A percentile compares a stretch with the other conserved stretches of the same genome.
phyloP scores from a whole-genome alignment of 2,797 vertebrate genomes.

The Alectoris magna region DNA sequence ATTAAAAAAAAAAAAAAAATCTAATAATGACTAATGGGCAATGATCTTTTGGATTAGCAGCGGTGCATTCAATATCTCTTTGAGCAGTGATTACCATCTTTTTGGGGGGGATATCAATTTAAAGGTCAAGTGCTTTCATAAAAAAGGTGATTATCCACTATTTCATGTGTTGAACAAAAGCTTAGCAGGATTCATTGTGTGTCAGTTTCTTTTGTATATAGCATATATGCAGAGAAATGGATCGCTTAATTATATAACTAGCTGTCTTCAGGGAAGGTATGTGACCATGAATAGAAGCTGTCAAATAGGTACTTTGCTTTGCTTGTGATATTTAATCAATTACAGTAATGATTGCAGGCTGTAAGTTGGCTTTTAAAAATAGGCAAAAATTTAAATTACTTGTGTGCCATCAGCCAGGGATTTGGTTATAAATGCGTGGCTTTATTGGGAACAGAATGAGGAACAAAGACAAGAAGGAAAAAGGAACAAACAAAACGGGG shows the following conservation, averaged over 20 bases:
- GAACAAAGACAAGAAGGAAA: not conserved
- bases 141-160: constrained; percentile 78
- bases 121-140: constrained; percentile 82
- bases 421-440: constrained; percentile 55
- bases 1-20: constrained; percentile 19
- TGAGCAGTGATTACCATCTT: constrained; percentile 74
- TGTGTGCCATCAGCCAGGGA: constrained; percentile 50
- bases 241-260: constrained; percentile 78
- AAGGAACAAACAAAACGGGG: not conserved
- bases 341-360: constrained; percentile 63
- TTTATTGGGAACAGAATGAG: constrained; percentile 4
- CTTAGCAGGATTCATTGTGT: constrained; percentile 74
- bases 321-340: constrained; percentile 75
- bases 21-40: constrained; percentile 60
- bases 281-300: constrained; percentile 56
- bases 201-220: constrained; percentile 71
- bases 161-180: constrained; percentile 79
- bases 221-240: constrained; percentile 68
- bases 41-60: constrained; percentile 61
- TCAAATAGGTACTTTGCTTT: constrained; percentile 71
- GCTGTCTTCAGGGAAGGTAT: constrained; percentile 76
- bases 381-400: constrained; percentile 73
- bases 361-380: constrained; percentile 74
- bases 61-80: constrained; percentile 68
- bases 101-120: constrained; percentile 73